A percentile compares a stretch with the other conserved stretches of the same genome.
Evolutionary conservation across 1,140 invertebrate genomes (phyloP).

Genomic region (Conopomorpha cramerella): DNA sequence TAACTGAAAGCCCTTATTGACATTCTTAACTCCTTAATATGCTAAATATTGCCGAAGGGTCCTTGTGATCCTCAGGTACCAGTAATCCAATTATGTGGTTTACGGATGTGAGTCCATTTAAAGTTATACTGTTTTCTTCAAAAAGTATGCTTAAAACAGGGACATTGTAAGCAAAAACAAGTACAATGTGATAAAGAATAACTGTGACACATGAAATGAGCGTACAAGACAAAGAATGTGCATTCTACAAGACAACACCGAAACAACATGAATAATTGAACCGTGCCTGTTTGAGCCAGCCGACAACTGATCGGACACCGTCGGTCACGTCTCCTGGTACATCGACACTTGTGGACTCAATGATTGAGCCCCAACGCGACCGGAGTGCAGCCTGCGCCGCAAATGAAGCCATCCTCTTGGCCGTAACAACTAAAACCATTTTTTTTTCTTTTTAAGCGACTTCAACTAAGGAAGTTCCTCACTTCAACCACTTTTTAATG

Average conservation of each 20-base stretch:
- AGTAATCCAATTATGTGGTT: no score
- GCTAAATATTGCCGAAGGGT: no score
- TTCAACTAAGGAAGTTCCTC: no score
- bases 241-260: background rate
- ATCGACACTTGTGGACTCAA: slow-evolving; percentile 67
- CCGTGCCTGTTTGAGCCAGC: slow-evolving; percentile 68
- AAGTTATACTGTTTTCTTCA: no score
- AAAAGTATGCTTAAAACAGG: no score
- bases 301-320: slow-evolving; percentile 71
- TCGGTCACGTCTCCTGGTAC: slow-evolving; percentile 69
- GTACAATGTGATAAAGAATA: background rate
- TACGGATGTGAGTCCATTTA: no score
- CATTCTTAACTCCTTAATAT: no score
- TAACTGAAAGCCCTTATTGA: no score
- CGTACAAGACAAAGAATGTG: no score
- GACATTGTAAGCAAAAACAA: background rate
- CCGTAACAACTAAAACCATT: slow-evolving; percentile 12
- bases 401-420: slow-evolving; percentile 65
- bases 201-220: background rate
- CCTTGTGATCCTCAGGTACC: no score
- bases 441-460: no score
- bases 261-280: background rate
- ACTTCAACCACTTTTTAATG: no score
- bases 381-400: slow-evolving; percentile 67
- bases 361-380: slow-evolving; percentile 68